Percentiles rank a stretch among this genome's conserved stretches.
These are phyloP conservation scores for Platanista minor DNA, from an alignment of 2,113 vertebrate species.

Conservation along the genomic window DNA sequence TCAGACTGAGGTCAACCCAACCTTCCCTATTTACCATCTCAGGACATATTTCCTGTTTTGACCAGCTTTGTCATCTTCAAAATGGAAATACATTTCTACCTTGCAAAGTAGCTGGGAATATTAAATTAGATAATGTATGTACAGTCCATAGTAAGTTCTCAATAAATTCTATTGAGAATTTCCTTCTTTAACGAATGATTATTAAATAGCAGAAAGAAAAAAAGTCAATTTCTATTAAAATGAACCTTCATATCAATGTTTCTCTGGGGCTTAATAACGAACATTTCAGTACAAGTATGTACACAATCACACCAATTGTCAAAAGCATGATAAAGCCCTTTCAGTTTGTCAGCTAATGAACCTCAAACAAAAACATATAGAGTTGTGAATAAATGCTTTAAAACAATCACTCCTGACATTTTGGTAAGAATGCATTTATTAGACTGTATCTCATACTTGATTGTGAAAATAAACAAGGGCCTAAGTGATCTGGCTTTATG, in stretches of 20 bases:
- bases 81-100: neutral
- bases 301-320: neutral
- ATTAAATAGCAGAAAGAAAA: neutral
- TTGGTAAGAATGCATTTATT: constrained; percentile 44
- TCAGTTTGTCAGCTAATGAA: neutral
- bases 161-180: neutral
- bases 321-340: neutral
- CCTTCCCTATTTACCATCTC: neutral
- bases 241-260: neutral
- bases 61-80: neutral
- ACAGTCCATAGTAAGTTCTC: neutral
- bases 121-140: neutral
- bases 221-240: neutral
- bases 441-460: neutral
- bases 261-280: neutral
- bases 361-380: neutral
- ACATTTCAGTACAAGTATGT: neutral
- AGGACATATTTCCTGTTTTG: neutral
- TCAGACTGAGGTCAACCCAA: neutral
- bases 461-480: constrained; percentile 42
- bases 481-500: constrained; percentile 48
- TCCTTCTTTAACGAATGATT: neutral
- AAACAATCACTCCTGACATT: neutral
- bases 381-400: neutral
- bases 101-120: neutral